phyloP scores from a whole-genome alignment of 92 coral and sea anemone genomes.

The Parazoanthus darwini region DNA sequence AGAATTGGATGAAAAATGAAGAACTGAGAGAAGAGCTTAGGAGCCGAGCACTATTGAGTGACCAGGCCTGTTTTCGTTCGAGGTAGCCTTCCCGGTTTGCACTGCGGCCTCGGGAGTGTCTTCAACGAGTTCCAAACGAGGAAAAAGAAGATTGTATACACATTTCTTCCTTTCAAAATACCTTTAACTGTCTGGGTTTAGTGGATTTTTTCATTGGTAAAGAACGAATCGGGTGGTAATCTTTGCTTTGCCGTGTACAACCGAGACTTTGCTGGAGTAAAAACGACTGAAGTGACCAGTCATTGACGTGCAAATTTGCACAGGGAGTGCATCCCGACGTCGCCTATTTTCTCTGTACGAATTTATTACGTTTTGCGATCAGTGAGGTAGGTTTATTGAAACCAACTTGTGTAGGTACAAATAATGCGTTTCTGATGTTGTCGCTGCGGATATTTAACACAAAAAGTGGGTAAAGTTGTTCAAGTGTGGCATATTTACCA shows the following conservation, averaged over 20 bases:
- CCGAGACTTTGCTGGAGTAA: neutral
- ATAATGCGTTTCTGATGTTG: neutral
- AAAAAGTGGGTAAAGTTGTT: neutral
- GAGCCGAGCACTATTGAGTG: neutral
- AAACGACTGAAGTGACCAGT: neutral
- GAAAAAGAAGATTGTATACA: no score
- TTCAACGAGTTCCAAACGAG: neutral
- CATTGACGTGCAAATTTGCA: neutral
- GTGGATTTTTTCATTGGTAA: neutral
- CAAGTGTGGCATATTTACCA: neutral
- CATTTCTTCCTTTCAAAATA: neutral
- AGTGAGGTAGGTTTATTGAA: neutral
- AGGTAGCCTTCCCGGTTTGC: constrained; percentile 21
- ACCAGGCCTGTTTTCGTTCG: neutral
- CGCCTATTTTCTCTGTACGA: neutral
- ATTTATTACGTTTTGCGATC: neutral
- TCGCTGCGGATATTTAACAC: no score
- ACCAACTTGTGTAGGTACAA: neutral
- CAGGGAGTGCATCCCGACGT: constrained; percentile 2
- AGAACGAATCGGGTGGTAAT: neutral
- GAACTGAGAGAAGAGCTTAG: neutral
- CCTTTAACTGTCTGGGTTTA: neutral
- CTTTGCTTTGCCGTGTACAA: neutral
- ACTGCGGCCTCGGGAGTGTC: neutral
- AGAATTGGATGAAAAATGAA: no score